phyloP scores from a whole-genome alignment of 2,797 vertebrate species.

The Scolopax rusticola region DNA sequence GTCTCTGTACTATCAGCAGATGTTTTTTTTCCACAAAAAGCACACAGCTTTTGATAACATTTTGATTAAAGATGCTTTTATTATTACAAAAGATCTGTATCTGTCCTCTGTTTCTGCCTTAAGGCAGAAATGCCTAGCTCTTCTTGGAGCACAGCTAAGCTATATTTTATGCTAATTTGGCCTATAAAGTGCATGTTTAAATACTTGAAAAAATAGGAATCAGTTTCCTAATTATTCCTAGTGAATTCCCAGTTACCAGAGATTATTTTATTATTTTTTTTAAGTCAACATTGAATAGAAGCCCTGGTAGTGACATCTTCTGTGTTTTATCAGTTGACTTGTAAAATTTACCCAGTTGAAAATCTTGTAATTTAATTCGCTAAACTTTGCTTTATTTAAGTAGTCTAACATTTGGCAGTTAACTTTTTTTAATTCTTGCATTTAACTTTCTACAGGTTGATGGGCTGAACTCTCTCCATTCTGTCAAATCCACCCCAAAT shows the following conservation, averaged over 20 bases:
- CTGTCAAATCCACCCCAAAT: constrained; percentile 95
- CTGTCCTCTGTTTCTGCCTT: neutral
- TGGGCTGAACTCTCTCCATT: constrained; percentile 95
- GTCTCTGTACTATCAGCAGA: neutral
- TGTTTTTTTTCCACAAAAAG: neutral
- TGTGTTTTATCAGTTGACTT: neutral
- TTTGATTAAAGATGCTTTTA: neutral
- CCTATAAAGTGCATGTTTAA: neutral
- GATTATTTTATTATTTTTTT: neutral
- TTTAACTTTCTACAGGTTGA: constrained; percentile 84
- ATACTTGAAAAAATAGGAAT: fast-evolving
- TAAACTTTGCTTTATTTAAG: neutral
- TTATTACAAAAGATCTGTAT: neutral
- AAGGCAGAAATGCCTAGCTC: neutral
- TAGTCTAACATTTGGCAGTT: neutral
- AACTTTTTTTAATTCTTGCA: neutral
- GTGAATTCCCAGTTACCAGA: neutral
- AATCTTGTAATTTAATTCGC: neutral
- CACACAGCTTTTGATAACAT: neutral
- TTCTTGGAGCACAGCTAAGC: neutral
- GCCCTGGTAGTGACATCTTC: neutral
- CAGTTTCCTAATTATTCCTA: neutral
- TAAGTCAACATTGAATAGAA: neutral
- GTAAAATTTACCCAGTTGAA: neutral
- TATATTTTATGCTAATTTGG: neutral